phyloP scores from a whole-genome alignment of 2,797 vertebrate genomes.

The Notolepis coatsorum region DNA sequence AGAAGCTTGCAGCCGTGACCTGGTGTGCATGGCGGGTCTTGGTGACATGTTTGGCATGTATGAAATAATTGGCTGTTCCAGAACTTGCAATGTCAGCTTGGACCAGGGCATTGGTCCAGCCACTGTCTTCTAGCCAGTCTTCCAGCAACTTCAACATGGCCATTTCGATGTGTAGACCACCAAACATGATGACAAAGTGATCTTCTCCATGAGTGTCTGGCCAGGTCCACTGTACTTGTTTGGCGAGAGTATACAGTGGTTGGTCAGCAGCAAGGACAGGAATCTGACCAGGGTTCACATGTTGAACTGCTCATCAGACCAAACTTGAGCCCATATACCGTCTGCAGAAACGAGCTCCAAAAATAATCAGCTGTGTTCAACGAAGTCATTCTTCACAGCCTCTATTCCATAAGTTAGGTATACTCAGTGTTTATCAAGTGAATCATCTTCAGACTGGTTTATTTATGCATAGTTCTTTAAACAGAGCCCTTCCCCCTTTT shows the following conservation, averaged over 20 bases:
- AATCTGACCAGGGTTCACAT: constrained; percentile 18
- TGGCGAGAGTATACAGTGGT: constrained; percentile 13
- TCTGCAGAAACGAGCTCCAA: too few relatives aligned
- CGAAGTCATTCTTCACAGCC: too few relatives aligned
- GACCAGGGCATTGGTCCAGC: constrained; percentile 21
- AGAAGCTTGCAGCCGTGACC: constrained; percentile 17
- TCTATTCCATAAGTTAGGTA: too few relatives aligned
- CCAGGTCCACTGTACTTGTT: constrained; percentile 7
- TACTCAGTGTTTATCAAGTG: too few relatives aligned
- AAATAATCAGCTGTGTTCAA: too few relatives aligned
- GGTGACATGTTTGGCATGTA: constrained; percentile 10
- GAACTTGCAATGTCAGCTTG: constrained; percentile 10
- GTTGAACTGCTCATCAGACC: too few relatives aligned
- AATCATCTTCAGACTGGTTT: too few relatives aligned
- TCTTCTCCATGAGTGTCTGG: constrained; percentile 26
- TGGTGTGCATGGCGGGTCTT: constrained; percentile 28
- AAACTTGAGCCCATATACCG: too few relatives aligned
- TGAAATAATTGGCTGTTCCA: constrained; percentile 19
- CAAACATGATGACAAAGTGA: constrained; percentile 18
- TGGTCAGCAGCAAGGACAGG: constrained; percentile 12
- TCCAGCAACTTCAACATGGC: background rate
- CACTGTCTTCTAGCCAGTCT: constrained; percentile 18
- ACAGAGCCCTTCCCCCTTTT: too few relatives aligned
- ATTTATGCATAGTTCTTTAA: too few relatives aligned
- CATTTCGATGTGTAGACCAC: constrained; percentile 15